Percentiles rank a stretch among this genome's conserved stretches.
These are phyloP conservation scores for Globodera rostochiensis DNA, from an alignment of 1,140 invertebrate genomes.

Conservation along the genomic window DNA sequence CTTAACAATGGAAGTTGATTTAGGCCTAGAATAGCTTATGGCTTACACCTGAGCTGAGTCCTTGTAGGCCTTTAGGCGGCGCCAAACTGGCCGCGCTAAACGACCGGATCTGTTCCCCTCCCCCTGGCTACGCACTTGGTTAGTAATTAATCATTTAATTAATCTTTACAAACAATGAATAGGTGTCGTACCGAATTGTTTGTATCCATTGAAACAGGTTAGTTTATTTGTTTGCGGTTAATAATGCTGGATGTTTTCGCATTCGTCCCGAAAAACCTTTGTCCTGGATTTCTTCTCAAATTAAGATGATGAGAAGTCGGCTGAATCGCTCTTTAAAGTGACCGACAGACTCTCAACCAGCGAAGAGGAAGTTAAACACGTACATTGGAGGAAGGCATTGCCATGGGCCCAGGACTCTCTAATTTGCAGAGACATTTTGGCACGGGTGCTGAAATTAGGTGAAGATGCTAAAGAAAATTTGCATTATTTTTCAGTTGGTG, in stretches of 20 bases:
- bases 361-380: constrained; percentile 29
- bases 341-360: constrained; percentile 7
- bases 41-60: too few species aligned
- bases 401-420: constrained; percentile 50
- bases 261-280: too few species aligned
- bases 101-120: too few species aligned
- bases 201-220: constrained; percentile 21
- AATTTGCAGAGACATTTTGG: constrained; percentile 49
- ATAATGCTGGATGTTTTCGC: background rate
- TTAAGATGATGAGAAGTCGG: constrained; percentile 36
- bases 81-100: too few species aligned
- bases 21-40: too few species aligned
- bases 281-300: too few species aligned
- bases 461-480: background rate
- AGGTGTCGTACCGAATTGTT: constrained; percentile 19
- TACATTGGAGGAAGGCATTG: constrained; percentile 46
- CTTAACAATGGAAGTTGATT: too few species aligned
- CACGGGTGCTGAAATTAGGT: constrained; percentile 37
- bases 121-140: too few species aligned
- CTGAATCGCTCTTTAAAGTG: constrained; percentile 23
- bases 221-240: background rate
- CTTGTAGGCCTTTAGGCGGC: too few species aligned
- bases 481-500: constrained; percentile 19
- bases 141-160: too few species aligned
- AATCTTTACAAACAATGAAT: too few species aligned